These are phyloP conservation scores for Lithophane leautieri DNA, from an alignment of 2,888 invertebrate genomes.

Conservation along the genomic window DNA sequence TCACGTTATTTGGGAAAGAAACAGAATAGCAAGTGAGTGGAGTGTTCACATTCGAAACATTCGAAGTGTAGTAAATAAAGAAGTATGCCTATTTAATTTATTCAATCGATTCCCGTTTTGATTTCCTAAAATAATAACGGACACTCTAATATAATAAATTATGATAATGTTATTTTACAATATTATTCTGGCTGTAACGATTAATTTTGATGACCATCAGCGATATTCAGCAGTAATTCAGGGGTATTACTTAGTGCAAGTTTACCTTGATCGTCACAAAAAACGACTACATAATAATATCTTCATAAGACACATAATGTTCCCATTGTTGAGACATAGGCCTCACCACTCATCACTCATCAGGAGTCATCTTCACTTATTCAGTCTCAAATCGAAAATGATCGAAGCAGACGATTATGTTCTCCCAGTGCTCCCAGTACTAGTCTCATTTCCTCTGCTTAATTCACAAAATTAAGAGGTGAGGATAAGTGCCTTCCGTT, in stretches of 20 bases:
- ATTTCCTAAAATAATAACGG: background rate
- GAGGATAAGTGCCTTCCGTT: background rate
- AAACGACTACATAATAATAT: background rate
- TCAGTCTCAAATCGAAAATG: background rate
- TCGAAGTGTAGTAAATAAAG: too few species aligned
- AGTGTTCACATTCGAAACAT: background rate
- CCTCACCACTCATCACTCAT: too few species aligned
- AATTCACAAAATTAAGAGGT: background rate
- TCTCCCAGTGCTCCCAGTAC: background rate
- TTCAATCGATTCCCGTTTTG: too few species aligned
- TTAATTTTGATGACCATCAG: background rate
- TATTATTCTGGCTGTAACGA: background rate
- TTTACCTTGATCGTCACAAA: background rate
- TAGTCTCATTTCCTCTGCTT: background rate
- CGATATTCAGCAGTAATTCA: background rate
- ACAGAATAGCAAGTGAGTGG: slow-evolving; percentile 15
- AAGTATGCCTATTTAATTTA: background rate
- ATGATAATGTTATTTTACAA: background rate
- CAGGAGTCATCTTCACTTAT: background rate
- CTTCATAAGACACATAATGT: background rate
- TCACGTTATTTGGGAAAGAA: slow-evolving; percentile 54
- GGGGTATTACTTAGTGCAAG: background rate
- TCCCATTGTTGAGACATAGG: background rate
- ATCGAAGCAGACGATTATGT: background rate
- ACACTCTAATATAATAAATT: background rate